Base-by-base conservation (phyloP, 2,113 vertebrate species). In the Lophius piscatorius region DNA sequence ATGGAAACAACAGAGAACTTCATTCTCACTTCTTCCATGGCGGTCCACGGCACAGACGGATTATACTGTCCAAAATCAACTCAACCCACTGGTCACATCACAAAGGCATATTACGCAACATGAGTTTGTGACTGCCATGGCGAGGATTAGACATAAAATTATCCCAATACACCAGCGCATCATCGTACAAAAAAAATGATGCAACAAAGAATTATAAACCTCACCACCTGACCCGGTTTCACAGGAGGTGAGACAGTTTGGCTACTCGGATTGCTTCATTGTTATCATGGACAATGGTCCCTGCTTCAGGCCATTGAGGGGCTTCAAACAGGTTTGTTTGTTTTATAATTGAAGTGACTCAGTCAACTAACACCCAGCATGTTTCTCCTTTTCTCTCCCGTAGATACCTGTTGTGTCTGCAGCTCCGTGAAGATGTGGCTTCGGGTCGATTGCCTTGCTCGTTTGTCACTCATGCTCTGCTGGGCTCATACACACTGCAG, bases 331-430 rank as follows among this genome's bases (percentile, higher is more conserved):
- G 41, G 10, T 9, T 21, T 9, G 22, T 14, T 38, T 55, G 7
- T 49, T 59, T 10, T 21, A 52, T 18, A 52, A 24, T 22, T 17
- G 16, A 9, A 11, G 11, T 13, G 28, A 22, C 10, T 68, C 61
- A 59, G 5, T n/a, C n/a, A 24, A 28, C 1, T 41, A 28, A 41
- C 66, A 47, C 3, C 35, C 14, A 11, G 1, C 12, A n/a, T 20
- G 7, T 14, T 57, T 28, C 17, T 2, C 10, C 1, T 5, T 40
- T 2, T 10, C 2, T 65, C 44, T 31, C 42, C 26, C 21, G 14
- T n/a, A 89, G 88, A 66, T 89, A 88, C 78, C 78, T 88, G 76
- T 66, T 90, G 67, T 90, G 88, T 74, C 83, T 89, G 57, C 88
- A 90, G 72, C 88, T 87, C 29, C 85, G 88, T 31, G 81, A 88